Conservation (phyloP, 2,797 vertebrate genomes). For the Melanotaenia maccullochi region DNA sequence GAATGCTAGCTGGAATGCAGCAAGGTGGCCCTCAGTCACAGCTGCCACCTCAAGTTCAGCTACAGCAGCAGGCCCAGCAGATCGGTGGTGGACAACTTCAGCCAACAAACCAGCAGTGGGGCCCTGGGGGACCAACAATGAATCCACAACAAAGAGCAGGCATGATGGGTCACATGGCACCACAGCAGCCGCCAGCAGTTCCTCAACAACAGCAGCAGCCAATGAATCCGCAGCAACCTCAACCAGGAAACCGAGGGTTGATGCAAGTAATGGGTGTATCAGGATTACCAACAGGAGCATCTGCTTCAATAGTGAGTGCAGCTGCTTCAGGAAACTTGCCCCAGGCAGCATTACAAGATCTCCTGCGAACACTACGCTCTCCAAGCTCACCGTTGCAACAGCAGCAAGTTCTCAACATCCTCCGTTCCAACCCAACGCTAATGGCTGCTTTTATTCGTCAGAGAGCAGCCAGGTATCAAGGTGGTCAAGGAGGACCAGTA, state of each 20-base stretch:
- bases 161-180: constrained; percentile 79
- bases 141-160: constrained; percentile 77
- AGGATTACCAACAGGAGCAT: constrained; percentile 64
- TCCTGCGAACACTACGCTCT: constrained; percentile 93
- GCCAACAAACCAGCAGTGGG: constrained; percentile 85
- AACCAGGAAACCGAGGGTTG: constrained; percentile 80
- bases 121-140: constrained; percentile 70
- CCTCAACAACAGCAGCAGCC: constrained; percentile 72
- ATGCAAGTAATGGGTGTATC: constrained; percentile 78
- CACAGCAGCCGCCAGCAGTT: constrained; percentile 70
- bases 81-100: constrained; percentile 77
- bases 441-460: constrained; percentile 97
- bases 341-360: constrained; percentile 93
- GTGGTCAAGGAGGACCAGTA: constrained; percentile 66
- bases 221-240: constrained; percentile 74
- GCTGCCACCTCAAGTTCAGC: constrained; percentile 77
- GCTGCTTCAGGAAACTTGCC: constrained; percentile 79
- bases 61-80: constrained; percentile 70
- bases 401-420: constrained; percentile 97
- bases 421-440: constrained; percentile 94
- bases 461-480: constrained; percentile 90
- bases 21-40: constrained; percentile 86
- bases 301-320: constrained; percentile 70
- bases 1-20: constrained; percentile 80
- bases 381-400: constrained; percentile 95